Percentiles rank a stretch among this genome's conserved stretches.
Conservation (phyloP, 2,888 invertebrate species). For the Blomia tropicalis region DNA sequence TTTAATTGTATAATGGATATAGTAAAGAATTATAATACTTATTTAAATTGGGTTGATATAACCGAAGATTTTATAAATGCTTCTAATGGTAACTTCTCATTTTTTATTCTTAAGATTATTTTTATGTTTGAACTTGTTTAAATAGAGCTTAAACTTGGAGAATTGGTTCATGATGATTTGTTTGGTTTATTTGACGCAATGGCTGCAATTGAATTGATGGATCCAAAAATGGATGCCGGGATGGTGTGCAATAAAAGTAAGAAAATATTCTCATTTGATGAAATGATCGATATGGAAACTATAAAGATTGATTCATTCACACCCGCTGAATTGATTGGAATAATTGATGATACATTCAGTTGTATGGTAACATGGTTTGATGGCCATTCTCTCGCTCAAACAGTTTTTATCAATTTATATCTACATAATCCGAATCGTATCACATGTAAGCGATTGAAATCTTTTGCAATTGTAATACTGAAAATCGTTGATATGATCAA, state of each 20-base stretch:
- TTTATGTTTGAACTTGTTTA: slow-evolving; percentile 15
- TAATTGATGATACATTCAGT: slow-evolving; percentile 81
- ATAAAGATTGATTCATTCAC: slow-evolving; percentile 60
- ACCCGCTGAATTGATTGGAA: slow-evolving; percentile 65
- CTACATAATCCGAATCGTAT: slow-evolving; percentile 75
- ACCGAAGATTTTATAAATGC: slow-evolving; percentile 49
- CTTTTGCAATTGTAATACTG: slow-evolving; percentile 69
- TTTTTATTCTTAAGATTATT: background rate
- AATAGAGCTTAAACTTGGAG: slow-evolving; percentile 65
- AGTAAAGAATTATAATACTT: background rate
- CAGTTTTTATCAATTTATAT: slow-evolving; percentile 88
- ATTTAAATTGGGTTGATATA: slow-evolving; percentile 47
- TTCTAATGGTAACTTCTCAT: slow-evolving; percentile 41
- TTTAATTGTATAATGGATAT: background rate
- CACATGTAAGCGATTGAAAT: slow-evolving; percentile 60
- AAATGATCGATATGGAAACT: slow-evolving; percentile 61
- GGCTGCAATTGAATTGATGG: slow-evolving; percentile 99
- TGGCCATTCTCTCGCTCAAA: slow-evolving; percentile 88
- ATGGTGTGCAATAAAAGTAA: slow-evolving; percentile 70
- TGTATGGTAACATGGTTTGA: slow-evolving; percentile 91
- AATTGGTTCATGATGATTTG: slow-evolving; percentile 72
- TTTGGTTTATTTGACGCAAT: slow-evolving; percentile 74
- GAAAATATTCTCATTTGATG: slow-evolving; percentile 67
- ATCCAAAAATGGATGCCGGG: slow-evolving; percentile 99
- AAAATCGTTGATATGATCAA: slow-evolving; percentile 75